Evolutionary conservation across 2,113 vertebrate genomes (phyloP), one percentile per base, ranked within the genome.

Genomic region (Hemichromis elongatus): DNA sequence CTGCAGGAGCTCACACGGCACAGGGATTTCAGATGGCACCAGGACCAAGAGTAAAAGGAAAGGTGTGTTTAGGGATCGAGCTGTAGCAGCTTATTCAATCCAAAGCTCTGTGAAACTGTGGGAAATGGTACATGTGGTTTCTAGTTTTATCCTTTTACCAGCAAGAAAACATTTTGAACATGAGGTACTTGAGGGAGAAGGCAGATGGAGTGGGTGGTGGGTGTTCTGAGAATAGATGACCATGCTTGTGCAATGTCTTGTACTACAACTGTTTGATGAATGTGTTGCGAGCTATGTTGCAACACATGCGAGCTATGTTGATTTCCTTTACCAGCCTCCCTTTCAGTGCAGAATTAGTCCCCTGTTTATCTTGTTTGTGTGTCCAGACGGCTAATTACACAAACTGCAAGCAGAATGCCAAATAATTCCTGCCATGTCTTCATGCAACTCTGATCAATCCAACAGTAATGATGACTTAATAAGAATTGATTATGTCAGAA

Each of bases 41-140:
- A 61, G 83, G 12, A 84, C 33, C 35, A 93, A 93, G 81, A 5
- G 59, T 30, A 95, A 95, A 86, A 90, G 86, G 42, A 96, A 92
- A 95, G 93, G 96, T 97, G 50, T 30, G 89, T 61, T 21, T 21
- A 28, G 28, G 30, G 11, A 45, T 59, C 7, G 5, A 52, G 16
- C 40, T 59, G 40, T 61, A 79, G 12, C 19, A 78, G 47, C 50
- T n/a, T 26, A 21, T 63, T 56, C 13, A 50, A 26, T 55, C 57
- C 9, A 63, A 35, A 66, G 7, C 24, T 70, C n/a, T 56, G 14
- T 30, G 37, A 56, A 18, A 9, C n/a, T 66, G 56, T 2, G 5
- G 13, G 37, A 30, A 77, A 28, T 9, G 45, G 14, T 21, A 47
- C 50, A 11, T 47, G 9, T 4, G 6, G 52, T 53, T 63, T 53